Evolutionary conservation across 2,888 invertebrate genomes (phyloP).

Genomic region (Pristionchus japonicus): DNA sequence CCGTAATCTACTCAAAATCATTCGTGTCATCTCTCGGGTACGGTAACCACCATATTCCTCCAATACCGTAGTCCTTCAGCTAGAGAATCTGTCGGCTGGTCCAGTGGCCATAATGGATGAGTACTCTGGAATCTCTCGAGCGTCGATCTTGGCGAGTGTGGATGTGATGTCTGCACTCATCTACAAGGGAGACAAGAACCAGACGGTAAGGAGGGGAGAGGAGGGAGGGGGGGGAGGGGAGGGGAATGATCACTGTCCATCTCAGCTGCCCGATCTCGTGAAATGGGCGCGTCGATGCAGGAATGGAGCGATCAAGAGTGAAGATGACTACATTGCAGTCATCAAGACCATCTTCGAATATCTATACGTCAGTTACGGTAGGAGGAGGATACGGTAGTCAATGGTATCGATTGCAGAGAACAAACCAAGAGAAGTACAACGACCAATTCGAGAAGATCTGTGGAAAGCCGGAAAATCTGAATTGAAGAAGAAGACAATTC

Average conservation of each 20-base stretch:
- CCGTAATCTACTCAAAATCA: constrained; percentile 27
- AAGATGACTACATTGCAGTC: not conserved
- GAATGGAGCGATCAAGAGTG: not conserved
- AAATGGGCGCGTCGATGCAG: not conserved
- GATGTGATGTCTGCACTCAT: not conserved
- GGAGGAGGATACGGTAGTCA: not conserved
- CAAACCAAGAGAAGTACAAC: not conserved
- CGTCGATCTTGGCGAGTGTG: not conserved
- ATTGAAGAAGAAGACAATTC: not conserved
- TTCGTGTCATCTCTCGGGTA: constrained; percentile 9
- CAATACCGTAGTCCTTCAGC: too few relatives aligned
- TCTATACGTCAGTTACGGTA: not conserved
- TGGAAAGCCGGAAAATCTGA: not conserved
- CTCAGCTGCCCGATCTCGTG: not conserved
- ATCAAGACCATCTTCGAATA: constrained; percentile 37
- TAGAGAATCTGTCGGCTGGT: not conserved
- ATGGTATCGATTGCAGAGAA: constrained; percentile 13
- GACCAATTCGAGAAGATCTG: constrained; percentile 16
- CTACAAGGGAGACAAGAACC: constrained; percentile 32
- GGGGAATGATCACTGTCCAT: not conserved
- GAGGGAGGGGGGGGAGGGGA: too few relatives aligned
- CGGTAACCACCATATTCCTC: too few relatives aligned
- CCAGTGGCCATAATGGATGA: not conserved
- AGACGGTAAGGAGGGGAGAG: not conserved
- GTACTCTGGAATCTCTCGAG: not conserved